Evolutionary conservation across 2,797 vertebrate species (phyloP), one percentile per base, ranked within the genome.

Genomic region (Austrolebias charrua): DNA sequence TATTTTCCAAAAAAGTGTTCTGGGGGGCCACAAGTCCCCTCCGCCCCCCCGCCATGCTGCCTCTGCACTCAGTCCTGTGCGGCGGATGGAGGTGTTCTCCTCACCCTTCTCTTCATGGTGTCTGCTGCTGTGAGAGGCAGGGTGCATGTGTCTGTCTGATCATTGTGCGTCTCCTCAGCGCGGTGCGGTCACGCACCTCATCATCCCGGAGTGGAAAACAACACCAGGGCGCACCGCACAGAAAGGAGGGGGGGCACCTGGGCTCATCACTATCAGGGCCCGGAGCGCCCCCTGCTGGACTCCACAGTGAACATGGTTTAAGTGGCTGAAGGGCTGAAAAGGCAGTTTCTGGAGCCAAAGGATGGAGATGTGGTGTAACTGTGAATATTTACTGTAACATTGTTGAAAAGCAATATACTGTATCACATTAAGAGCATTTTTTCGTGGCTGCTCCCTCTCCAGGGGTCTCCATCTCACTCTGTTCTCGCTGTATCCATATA

Each of bases 1-100:
- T 98, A 79, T 98, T 98, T 91, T 98, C 97, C 92, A 98, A 89
- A 86, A 98, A 98, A 88, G 96, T 98, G 90, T 98, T 98, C 79
- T 98, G 97, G 57, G 97, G 96, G 86, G 97, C 97, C 91, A 98
- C 96, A 85, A 98, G 94, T 92, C 97, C 96, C 88, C 95, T 92
- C 83, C 96, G 90, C 80, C 95, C 96, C 87, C 96, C 96, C 66
- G 97, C 95, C 97, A 98, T 98, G 53, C 86, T 90, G 81, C 70
- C 77, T 70, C 90, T 87, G 92, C 93, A 88, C 92, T 86, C 88
- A 88, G 84, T 73, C 75, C 63, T 79, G 78, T 63, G 79, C 83
- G n/a, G n/a, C n/a, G 72, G 85, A 79, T 77, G 73, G 75, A 72
- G 55, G 43, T 71, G 11, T 31, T 31, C 80, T 76, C 71, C 79